phyloP scores from a whole-genome alignment of 2,888 invertebrate genomes.

The Therioaphis trifolii region DNA sequence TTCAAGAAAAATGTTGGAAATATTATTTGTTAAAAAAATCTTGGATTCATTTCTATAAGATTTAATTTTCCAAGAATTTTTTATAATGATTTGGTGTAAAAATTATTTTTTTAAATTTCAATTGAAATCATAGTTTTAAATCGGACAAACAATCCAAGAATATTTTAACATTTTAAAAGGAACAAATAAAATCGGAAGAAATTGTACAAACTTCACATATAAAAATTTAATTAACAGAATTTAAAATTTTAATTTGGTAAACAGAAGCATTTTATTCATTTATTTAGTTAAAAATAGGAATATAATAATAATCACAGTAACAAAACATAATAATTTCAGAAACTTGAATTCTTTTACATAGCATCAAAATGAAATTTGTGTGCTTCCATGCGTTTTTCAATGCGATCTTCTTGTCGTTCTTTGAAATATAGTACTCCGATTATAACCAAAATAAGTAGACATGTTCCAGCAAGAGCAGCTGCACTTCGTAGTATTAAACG shows the following conservation, averaged over 20 bases:
- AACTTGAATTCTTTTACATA: conserved; percentile 73
- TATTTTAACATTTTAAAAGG: neutral
- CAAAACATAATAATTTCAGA: conserved; percentile 42
- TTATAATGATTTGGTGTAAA: neutral
- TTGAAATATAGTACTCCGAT: conserved; percentile 90
- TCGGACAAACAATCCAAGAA: neutral
- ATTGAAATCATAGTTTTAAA: neutral
- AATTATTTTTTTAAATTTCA: neutral
- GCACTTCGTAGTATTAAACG: conserved; percentile 92
- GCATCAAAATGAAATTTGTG: conserved; percentile 89
- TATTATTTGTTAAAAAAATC: neutral
- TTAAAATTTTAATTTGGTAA: neutral
- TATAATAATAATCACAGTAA: conserved; percentile 53
- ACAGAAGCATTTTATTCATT: neutral
- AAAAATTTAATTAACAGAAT: conserved; percentile 3
- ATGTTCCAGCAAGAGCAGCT: conserved; percentile 86
- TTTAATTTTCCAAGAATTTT: neutral
- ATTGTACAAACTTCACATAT: neutral
- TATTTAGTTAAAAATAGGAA: conserved; percentile 46
- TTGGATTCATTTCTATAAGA: neutral
- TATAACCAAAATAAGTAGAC: conserved; percentile 85
- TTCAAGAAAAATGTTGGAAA: neutral
- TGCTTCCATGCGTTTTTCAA: conserved; percentile 82
- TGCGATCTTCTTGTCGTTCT: conserved; percentile 84
- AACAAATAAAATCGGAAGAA: neutral